Evolutionary conservation across 2,888 invertebrate genomes (phyloP), one percentile per base, ranked within the genome.

Genomic region (Rapana venosa): DNA sequence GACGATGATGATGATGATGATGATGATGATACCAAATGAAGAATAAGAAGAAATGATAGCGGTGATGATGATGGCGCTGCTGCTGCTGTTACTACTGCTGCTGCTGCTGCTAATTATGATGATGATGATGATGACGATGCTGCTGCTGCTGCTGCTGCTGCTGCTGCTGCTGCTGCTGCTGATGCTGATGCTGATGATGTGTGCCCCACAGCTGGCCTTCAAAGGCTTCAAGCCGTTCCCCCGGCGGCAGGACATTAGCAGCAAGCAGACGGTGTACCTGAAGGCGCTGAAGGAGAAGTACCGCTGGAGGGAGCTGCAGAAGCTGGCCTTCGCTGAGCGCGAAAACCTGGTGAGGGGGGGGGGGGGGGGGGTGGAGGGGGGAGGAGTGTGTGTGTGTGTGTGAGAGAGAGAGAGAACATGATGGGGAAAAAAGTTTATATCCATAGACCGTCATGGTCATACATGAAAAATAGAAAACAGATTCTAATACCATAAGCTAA

Each of bases 221-320:
- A 96, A 96, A 88, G 96, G 96, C 36, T 93, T 97, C 90, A 95
- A 95, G 91, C 96, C 96, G 11, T 97, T 97, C 92, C 96, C 97
- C 6, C 94, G 95, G 58, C 94, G 97, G 70, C 94, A 95, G 87
- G 96, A 96, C 91, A 96, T 97, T 85, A 92, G 94, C 13, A 93
- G 95, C 32, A 96, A 96, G 91, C 97, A 97, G 93, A 93, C 95
- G 4, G 95, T 95, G 88, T 97, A 96, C 92, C 93, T 96, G 88
- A 96, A 96, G 90, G 94, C 95, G 5, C 93, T 97, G 74, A 96
- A 96, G 91, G 96, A 96, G 91, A 95, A 95, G 91, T 95, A 96
- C 90, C 94, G 95, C 91, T 96, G 96, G 92, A 94, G 95, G 90
- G 96, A 95, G 87, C 92, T 96, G 91, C 94, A 95, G 92, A 94